phyloP scores from a whole-genome alignment of 2,797 vertebrate species.

The Micromesistius poutassou region DNA sequence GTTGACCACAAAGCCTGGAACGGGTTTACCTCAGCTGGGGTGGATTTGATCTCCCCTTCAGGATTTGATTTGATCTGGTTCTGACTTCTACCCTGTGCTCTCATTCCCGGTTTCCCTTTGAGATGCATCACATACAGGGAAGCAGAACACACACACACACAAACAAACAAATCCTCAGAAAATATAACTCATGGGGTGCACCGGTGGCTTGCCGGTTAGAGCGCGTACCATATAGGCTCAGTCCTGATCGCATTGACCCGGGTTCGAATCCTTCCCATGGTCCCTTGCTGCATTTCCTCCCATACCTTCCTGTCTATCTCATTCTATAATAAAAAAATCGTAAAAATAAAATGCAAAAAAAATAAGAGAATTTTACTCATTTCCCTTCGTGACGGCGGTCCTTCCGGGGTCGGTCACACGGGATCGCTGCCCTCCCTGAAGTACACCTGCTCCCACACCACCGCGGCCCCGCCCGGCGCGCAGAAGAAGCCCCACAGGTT shows the following conservation, averaged over 20 bases:
- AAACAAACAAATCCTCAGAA: no score
- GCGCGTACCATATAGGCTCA: no score
- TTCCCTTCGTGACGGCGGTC: not conserved
- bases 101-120: not conserved
- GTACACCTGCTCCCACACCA: conserved; percentile 88
- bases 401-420: conserved; percentile 63
- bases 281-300: no score
- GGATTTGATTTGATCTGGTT: not conserved
- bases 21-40: no score
- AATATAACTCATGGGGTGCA: no score
- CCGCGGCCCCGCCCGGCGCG: conserved; percentile 68
- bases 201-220: no score
- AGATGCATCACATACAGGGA: not conserved
- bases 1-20: not conserved
- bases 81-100: not conserved
- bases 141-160: not conserved
- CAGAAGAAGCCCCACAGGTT: conserved; percentile 96
- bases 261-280: no score
- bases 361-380: no score
- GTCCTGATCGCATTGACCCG: no score
- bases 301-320: no score
- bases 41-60: not conserved
- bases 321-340: no score
- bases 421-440: conserved; percentile 70
- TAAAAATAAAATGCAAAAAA: no score